phyloP scores from a whole-genome alignment of 2,113 vertebrate genomes.

The Neotoma lepida region DNA sequence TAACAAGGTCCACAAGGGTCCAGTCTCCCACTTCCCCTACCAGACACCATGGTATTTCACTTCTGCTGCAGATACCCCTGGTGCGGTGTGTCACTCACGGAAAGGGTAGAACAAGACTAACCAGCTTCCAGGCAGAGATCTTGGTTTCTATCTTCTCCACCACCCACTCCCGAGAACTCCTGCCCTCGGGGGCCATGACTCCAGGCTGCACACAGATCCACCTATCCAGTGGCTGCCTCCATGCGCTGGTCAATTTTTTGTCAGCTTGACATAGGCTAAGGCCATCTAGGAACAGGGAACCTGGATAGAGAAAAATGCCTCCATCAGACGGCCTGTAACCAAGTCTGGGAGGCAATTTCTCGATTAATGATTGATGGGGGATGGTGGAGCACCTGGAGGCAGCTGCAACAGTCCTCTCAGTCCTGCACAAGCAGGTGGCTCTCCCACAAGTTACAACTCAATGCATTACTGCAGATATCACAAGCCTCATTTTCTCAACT shows the following conservation, averaged over 20 bases:
- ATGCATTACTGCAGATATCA: rapidly evolving
- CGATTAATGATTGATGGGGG: neutral
- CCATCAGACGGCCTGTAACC: neutral
- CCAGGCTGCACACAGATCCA: neutral
- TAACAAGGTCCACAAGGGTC: neutral
- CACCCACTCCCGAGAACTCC: neutral
- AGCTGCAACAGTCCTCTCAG: neutral
- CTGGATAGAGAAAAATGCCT: neutral
- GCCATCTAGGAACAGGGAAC: neutral
- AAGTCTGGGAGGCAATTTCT: neutral
- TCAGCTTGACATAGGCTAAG: neutral
- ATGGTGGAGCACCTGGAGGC: neutral
- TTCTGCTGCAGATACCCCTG: neutral
- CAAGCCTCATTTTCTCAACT: constrained; percentile 30
- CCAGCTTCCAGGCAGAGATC: neutral
- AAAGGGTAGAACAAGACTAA: neutral
- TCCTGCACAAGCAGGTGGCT: constrained; percentile 23
- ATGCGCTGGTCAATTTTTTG: neutral
- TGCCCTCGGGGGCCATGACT: neutral
- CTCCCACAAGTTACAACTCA: neutral
- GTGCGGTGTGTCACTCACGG: rapidly evolving
- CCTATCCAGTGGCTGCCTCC: neutral
- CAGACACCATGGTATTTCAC: rapidly evolving
- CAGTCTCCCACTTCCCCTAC: too few relatives aligned
- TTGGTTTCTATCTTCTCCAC: neutral